Evolutionary conservation across 2,888 invertebrate genomes (phyloP).

Genomic region (Nomada ruficornis): DNA sequence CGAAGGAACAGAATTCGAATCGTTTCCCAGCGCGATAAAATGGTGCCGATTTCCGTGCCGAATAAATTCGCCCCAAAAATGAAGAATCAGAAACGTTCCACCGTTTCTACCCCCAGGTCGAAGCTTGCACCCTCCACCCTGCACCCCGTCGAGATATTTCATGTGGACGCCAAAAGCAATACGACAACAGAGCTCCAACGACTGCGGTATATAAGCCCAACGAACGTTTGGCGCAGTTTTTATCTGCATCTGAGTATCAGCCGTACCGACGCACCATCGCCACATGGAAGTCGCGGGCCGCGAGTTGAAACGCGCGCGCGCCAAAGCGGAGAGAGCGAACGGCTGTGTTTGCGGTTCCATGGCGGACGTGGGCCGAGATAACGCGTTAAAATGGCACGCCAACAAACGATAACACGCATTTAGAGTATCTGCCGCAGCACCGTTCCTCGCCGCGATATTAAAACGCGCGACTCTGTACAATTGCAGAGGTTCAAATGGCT

Average conservation of each 20-base stretch:
- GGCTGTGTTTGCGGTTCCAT: conserved; percentile 73
- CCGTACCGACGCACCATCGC: not conserved
- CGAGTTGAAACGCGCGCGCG: not conserved
- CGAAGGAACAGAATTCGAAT: too few relatives aligned
- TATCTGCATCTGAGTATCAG: conserved; percentile 40
- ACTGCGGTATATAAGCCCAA: too few relatives aligned
- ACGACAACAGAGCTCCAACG: too few relatives aligned
- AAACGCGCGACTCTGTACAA: conserved; percentile 51
- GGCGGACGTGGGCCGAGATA: conserved; percentile 80
- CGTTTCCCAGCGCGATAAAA: too few relatives aligned
- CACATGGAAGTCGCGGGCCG: not conserved
- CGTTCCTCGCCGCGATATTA: conserved; percentile 61
- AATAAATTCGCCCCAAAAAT: too few relatives aligned
- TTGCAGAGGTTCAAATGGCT: conserved; percentile 36
- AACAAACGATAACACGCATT: conserved; percentile 77
- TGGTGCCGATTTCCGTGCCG: too few relatives aligned
- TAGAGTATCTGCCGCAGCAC: conserved; percentile 75
- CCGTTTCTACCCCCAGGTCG: too few relatives aligned
- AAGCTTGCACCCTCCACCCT: too few relatives aligned
- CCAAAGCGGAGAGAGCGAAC: conserved; percentile 39
- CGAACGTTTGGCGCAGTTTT: too few relatives aligned
- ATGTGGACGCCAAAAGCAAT: too few relatives aligned
- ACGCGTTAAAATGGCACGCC: conserved; percentile 80
- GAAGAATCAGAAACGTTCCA: too few relatives aligned
- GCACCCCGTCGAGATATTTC: too few relatives aligned